Evolutionary conservation across 2,113 vertebrate genomes (phyloP).

Genomic region (Podarcis muralis): DNA sequence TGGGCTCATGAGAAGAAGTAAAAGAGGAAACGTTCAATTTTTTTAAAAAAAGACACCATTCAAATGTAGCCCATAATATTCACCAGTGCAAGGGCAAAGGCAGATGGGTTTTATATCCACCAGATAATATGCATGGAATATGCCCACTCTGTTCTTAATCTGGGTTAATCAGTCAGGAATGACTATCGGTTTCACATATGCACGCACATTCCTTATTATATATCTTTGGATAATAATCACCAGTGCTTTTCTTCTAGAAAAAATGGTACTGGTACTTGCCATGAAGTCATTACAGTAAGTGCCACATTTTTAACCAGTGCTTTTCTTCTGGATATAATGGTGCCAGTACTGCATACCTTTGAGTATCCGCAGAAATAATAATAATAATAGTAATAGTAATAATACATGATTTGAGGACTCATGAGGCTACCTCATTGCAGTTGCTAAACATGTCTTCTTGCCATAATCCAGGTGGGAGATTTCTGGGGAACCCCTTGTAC

Average conservation of each 20-base stretch:
- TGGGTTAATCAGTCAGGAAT: background rate
- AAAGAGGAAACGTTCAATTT: too few species aligned
- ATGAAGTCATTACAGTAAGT: too few species aligned
- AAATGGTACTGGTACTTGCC: too few species aligned
- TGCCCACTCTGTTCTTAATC: background rate
- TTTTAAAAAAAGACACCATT: background rate
- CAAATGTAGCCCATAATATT: background rate
- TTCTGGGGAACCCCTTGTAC: too few species aligned
- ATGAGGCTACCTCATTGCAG: too few species aligned
- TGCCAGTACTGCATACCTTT: too few species aligned
- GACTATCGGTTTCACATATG: background rate
- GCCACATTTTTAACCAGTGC: too few species aligned
- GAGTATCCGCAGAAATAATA: background rate
- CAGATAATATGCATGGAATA: background rate
- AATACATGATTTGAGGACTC: too few species aligned
- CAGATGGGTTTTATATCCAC: background rate
- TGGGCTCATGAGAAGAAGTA: background rate
- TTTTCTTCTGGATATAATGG: too few species aligned
- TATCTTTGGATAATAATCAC: background rate
- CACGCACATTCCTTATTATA: background rate
- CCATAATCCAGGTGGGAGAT: too few species aligned
- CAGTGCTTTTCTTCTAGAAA: background rate
- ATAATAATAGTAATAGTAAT: background rate
- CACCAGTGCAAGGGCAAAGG: background rate
- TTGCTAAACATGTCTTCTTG: too few species aligned